These are phyloP conservation scores for Rhineura floridana DNA, from an alignment of 2,113 vertebrate species.

Conservation along the genomic window DNA sequence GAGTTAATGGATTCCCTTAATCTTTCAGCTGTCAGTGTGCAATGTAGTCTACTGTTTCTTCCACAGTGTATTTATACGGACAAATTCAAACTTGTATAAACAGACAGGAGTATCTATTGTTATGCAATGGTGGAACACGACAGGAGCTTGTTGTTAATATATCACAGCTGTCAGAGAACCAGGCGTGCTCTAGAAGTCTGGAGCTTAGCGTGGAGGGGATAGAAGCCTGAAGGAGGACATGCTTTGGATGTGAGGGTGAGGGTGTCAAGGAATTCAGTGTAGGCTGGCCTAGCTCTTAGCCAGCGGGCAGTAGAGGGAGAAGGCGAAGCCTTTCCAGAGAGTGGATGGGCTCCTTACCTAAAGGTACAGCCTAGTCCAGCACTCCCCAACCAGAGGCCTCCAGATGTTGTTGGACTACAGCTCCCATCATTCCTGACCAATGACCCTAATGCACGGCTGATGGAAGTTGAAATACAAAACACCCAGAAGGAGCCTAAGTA, in stretches of 20 bases:
- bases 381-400: too few relatives aligned
- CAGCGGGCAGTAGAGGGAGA: too few relatives aligned
- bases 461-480: too few relatives aligned
- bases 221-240: not conserved
- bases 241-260: constrained; percentile 3
- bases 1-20: constrained; percentile 71
- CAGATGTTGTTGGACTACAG: too few relatives aligned
- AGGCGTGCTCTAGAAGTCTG: not conserved
- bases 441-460: too few relatives aligned
- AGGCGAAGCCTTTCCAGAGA: not conserved
- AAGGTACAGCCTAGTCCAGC: rapidly evolving
- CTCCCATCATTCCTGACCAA: too few relatives aligned
- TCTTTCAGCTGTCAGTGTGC: constrained; percentile 71
- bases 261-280: constrained; percentile 51
- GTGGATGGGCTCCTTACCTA: not conserved
- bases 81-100: constrained; percentile 74
- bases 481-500: too few relatives aligned
- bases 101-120: constrained; percentile 74
- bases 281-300: not conserved
- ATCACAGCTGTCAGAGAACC: constrained; percentile 65
- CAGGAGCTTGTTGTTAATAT: constrained; percentile 66
- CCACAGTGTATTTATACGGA: constrained; percentile 64
- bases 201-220: not conserved
- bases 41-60: constrained; percentile 69
- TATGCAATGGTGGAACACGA: constrained; percentile 63